Base-by-base conservation (phyloP, 2,797 vertebrate genomes). In the Manis pentadactyla region DNA sequence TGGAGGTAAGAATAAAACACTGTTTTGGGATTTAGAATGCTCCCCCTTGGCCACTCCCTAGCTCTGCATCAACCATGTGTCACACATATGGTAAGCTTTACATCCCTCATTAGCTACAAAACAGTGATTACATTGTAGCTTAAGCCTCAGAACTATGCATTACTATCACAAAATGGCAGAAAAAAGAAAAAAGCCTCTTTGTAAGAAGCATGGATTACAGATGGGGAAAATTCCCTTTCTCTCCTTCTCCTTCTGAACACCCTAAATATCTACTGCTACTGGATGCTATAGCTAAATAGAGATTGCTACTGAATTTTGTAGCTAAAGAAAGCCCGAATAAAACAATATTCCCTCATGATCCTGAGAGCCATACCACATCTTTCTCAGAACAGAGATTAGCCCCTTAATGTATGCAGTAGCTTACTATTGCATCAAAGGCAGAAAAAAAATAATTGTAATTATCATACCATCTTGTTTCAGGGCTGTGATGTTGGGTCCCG, bases 51-150 rank as follows among this genome's bases (percentile, higher is more conserved):
- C 12, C 51, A 84, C 39, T 78, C 10, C 23, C 29, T 87, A 73
- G 21, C 46, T 37, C 27, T 12, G 0, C 19, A 39, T 34, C 25
- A n/a, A 82, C 29, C 37, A n/a, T 37, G 7, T 13, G 77, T 66
- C 51, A 8, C 29, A 89, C 29, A 49, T 12, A 31, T 2, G 31
- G 46, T 42, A 92, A 77, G 92, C 21, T 55, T 86, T 66, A 85
- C 74, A 78, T 90, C 39, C 31, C 18, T 92, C 81, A 69, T 83
- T 86, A 96, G 57, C n/a, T 93, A 63, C 17, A 86, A 78, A 97
- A 89, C 19, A 39, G 39, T 31, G 63, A 57, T 53, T 79, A 27
- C 69, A 81, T 59, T 82, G 37, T 59, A 89, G 46, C 27, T 96
- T 93, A 78, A 92, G 39, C 0, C 10, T 97, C 71, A 92, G 57